Base-by-base conservation (phyloP, 2,797 vertebrate species). In the Lepus townsendii region DNA sequence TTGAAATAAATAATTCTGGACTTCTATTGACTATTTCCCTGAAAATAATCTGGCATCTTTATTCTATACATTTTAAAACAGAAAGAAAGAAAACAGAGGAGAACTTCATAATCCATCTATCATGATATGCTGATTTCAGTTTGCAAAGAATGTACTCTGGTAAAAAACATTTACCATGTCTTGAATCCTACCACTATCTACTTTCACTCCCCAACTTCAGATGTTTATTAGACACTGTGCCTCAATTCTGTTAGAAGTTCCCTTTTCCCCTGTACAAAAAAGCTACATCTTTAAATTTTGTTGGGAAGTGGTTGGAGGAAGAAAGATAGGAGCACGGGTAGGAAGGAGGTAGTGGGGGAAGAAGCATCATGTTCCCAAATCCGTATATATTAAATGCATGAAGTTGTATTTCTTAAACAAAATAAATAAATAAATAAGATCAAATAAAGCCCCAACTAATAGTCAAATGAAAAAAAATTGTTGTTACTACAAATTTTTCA, bases 401-500 rank as follows among this genome's bases (percentile, higher is more conserved):
- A 9, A 47, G 42, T 47, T 47, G 42, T 47, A 47, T 47, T 47
- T 47, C 42, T 47, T 47, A 8, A 47, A 47, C 42, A 9, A 47
- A 47, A 47, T 47, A 47, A 9, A 47, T 42, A 42, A 9, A 42
- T 47, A 47, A 47, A 47, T 47, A 47, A 47, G 42, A 47, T 8
- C 42, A 47, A 47, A 47, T 47, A 47, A 47, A 47, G 42, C 42
- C 42, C 42, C 42, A 47, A 47, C 42, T 47, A 47, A 47, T 47
- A 47, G 42, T 47, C 42, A 47, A 47, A 47, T 47, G 42, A 47
- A 47, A 47, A 47, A 47, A 47, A 47, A 47, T 9, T 47, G 1
- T 42, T 42, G 77, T 77, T 65, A 93, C 12, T 86, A 77, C 26
- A 63, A 63, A 89, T 82, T 90, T 35, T 79, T 88, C 62, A 85